phyloP scores from a whole-genome alignment of 2,797 vertebrate genomes.

The Enteromius treurensis region DNA sequence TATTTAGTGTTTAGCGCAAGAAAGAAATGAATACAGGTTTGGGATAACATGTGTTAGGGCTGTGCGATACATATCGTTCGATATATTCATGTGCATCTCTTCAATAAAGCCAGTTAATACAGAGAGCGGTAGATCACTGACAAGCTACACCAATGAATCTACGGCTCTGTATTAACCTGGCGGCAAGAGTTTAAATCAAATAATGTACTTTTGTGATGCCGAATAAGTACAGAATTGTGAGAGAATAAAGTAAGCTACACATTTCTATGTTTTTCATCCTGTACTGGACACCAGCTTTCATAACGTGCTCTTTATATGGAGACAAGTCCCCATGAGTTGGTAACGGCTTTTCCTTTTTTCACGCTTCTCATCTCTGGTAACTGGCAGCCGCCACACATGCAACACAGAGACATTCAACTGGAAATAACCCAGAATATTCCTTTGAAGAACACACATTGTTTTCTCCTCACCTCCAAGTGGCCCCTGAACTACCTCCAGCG shows the following conservation, averaged over 20 bases:
- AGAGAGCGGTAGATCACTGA: no score
- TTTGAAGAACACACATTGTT: background rate
- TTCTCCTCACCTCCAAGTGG: conserved; percentile 88
- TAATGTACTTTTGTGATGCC: no score
- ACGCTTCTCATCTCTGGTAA: background rate
- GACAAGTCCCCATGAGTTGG: background rate
- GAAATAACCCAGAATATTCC: conserved; percentile 11
- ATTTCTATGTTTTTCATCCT: background rate
- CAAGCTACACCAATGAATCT: no score
- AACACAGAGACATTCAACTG: background rate
- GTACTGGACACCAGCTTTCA: background rate
- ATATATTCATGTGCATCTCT: no score
- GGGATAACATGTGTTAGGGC: no score
- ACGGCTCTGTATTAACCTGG: no score
- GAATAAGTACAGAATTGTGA: background rate
- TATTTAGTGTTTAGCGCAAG: no score
- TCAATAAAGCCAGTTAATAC: no score
- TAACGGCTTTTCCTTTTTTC: no score
- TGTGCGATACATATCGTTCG: no score
- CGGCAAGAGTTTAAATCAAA: no score
- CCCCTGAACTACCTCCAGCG: conserved; percentile 92
- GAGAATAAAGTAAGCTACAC: background rate
- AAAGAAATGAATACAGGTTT: no score
- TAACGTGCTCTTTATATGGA: background rate
- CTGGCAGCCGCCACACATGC: background rate